A percentile compares a stretch with the other conserved stretches of the same genome.
phyloP scores from a whole-genome alignment of 2,888 invertebrate genomes.

The Tetrapedia diversipes region DNA sequence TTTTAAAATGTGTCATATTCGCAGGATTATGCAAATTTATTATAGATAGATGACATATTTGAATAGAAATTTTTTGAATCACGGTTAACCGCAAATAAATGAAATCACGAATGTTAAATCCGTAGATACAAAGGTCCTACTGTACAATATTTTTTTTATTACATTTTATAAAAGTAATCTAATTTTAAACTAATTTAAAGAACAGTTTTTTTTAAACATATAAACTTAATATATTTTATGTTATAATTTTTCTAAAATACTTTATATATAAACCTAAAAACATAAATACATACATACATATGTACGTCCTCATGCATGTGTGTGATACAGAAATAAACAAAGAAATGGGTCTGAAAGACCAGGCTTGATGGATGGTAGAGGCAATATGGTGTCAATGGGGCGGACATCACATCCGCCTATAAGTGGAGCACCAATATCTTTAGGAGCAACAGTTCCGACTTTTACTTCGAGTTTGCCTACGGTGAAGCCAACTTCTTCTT shows the following conservation, averaged over 20 bases:
- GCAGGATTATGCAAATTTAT: too few relatives aligned
- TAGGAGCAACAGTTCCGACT: conserved; percentile 72
- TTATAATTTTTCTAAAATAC: background rate
- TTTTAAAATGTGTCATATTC: too few relatives aligned
- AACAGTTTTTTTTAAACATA: too few relatives aligned
- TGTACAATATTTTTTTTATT: background rate
- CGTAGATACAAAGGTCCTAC: too few relatives aligned
- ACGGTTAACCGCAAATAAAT: too few relatives aligned
- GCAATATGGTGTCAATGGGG: conserved; percentile 77
- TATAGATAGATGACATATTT: too few relatives aligned
- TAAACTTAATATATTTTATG: background rate
- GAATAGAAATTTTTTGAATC: too few relatives aligned
- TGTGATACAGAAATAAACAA: conserved; percentile 78
- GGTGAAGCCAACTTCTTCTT: conserved; percentile 77
- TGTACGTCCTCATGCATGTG: conserved; percentile 4
- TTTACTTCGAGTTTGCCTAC: conserved; percentile 77
- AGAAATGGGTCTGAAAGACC: conserved; percentile 80
- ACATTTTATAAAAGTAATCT: background rate
- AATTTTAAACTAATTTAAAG: background rate
- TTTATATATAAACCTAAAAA: background rate
- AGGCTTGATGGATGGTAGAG: conserved; percentile 71
- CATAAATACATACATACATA: background rate
- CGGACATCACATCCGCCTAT: conserved; percentile 77
- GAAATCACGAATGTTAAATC: too few relatives aligned
- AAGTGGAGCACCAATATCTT: conserved; percentile 70